Percentiles rank a stretch among this genome's conserved stretches.
Evolutionary conservation across 2,113 vertebrate species (phyloP).

Genomic region (Hiodon alosoides): DNA sequence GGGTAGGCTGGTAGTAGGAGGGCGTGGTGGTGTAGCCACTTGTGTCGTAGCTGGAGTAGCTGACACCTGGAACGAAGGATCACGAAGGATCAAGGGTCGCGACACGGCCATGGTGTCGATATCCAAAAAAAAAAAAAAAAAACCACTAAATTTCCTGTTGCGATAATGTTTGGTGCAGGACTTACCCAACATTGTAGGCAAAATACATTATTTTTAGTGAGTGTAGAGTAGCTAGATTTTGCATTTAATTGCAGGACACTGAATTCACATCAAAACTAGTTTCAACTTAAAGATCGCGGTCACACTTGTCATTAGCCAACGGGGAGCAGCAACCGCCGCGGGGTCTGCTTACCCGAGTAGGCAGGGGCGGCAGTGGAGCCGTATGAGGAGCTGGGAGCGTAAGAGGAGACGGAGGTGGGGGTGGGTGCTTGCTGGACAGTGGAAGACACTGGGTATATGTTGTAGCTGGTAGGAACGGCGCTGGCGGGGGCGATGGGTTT

Average conservation of each 20-base stretch:
- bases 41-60: constrained; percentile 57
- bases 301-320: background rate
- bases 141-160: background rate
- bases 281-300: background rate
- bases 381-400: constrained; percentile 58
- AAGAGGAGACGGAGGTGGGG: constrained; percentile 54
- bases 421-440: constrained; percentile 54
- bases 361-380: constrained; percentile 51
- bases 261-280: background rate
- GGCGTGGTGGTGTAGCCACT: constrained; percentile 52
- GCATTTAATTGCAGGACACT: too few species aligned
- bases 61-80: constrained; percentile 51
- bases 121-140: constrained; percentile 3
- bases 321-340: too few species aligned
- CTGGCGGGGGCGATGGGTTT: constrained; percentile 51
- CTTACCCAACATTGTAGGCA: background rate
- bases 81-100: constrained; percentile 2
- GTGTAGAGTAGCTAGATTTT: too few species aligned
- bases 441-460: constrained; percentile 54
- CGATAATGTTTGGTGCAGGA: background rate
- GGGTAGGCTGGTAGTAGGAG: constrained; percentile 57
- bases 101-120: too few species aligned
- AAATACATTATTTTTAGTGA: background rate
- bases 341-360: constrained; percentile 55
- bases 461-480: constrained; percentile 56